Evolutionary conservation across 2,888 invertebrate genomes (phyloP), one percentile per base, ranked within the genome.

Genomic region (Hanleya hanleyi): DNA sequence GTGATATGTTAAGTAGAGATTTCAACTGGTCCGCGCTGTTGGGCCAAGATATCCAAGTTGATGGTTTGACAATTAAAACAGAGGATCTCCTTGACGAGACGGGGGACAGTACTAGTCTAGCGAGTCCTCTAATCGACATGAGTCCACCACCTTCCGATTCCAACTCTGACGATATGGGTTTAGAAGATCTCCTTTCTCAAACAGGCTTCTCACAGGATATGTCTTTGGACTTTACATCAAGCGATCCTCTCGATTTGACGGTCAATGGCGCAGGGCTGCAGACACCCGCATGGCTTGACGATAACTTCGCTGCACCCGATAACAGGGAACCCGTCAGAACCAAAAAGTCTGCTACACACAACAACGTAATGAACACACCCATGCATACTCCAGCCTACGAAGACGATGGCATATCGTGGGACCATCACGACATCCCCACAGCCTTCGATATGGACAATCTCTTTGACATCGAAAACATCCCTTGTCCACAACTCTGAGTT

Each of bases 211-310:
- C 77, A 41, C 78, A 77, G 18, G 79, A 82, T 29, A 70, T 78
- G 33, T 77, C 86, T 0, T 33, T 84, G 38, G 86, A 84, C 71
- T 80, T 82, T 37, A 79, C 80, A 26, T 81, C 77, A 29, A 82
- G 85, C 64, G 81, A 83, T 69, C 84, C 88, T 22, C 75, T 88
- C 47, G 89, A 90, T 79, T 80, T 90, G 67, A 88, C 88, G 12
- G 84, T 90, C 36, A 84, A 84, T 9, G 90, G 90, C 18, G 81
- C 83, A 6, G 82, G 86, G n/a, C 89, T 90, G 41, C 81, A 82
- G 69, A 85, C 89, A 1, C 90, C 90, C 0, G 86, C 85, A n/a
- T 90, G 90, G 89, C 90, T 90, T 90, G 76, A 76, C 29, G 87
- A 87, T 47, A 78, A 35, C 50, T 69, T 64, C 7, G 47, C 36